Conservation (phyloP, 92 coral and sea anemone species). For the Bergia sp. region DNA sequence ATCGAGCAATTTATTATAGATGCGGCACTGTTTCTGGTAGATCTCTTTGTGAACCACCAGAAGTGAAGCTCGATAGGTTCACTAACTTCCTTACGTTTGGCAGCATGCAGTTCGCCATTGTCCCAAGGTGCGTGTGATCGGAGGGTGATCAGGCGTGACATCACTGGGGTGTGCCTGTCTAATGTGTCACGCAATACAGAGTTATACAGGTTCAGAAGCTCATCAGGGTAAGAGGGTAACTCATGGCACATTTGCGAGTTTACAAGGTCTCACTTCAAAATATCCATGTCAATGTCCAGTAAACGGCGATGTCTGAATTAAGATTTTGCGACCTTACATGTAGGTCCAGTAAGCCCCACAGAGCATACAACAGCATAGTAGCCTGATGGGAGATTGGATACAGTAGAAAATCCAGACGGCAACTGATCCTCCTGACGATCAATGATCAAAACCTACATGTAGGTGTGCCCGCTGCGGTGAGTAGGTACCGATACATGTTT, state of each 20-base stretch:
- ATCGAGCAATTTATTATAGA: background rate
- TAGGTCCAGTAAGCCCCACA: no score
- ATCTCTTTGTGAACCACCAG: no score
- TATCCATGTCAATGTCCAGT: conserved; percentile 45
- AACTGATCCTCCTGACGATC: no score
- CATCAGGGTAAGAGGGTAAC: conserved; percentile 17
- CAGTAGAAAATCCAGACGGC: no score
- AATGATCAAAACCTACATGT: no score
- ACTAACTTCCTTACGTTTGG: conserved; percentile 54
- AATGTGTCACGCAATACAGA: no score
- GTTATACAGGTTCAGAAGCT: background rate
- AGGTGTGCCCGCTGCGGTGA: no score
- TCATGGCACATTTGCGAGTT: conserved; percentile 26
- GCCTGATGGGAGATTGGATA: no score
- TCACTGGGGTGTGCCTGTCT: no score
- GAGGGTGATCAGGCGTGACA: background rate
- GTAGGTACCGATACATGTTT: no score
- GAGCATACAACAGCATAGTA: no score
- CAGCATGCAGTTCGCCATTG: conserved; percentile 33
- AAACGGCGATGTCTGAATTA: conserved; percentile 31
- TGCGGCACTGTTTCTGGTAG: no score
- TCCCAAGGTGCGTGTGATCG: conserved; percentile 54
- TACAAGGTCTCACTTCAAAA: conserved; percentile 33
- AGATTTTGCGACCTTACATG: conserved; percentile 17
- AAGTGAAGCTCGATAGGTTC: conserved; percentile 1